Evolutionary conservation across 2,797 vertebrate genomes (phyloP).

Genomic region (Epinephelus awoara): DNA sequence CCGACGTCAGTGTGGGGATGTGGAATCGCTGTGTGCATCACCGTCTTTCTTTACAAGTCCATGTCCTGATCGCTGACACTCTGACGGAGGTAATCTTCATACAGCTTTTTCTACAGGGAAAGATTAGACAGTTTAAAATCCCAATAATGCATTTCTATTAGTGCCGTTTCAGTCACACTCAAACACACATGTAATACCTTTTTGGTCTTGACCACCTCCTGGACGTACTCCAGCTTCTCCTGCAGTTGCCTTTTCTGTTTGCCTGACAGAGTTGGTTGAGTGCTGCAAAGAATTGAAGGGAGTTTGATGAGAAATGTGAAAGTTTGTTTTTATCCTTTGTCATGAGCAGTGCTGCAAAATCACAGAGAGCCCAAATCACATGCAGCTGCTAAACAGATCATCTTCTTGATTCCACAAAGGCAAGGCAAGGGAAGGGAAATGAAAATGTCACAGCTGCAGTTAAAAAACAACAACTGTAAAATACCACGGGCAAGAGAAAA

Average conservation of each 20-base stretch:
- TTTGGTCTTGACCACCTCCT: constrained; percentile 87
- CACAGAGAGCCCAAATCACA: not conserved
- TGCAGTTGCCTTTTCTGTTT: constrained; percentile 88
- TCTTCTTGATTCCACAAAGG: not conserved
- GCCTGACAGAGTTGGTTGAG: constrained; percentile 83
- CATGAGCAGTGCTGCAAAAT: not conserved
- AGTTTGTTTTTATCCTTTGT: not conserved
- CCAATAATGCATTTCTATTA: not conserved
- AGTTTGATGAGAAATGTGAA: not conserved
- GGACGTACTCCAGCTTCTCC: constrained; percentile 87
- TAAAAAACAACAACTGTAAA: not conserved
- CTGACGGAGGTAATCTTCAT: constrained; percentile 90
- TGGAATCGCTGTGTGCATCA: not conserved
- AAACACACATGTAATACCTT: constrained; percentile 79
- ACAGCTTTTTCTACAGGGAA: constrained; percentile 85
- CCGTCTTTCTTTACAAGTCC: constrained; percentile 62
- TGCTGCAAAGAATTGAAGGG: constrained; percentile 73
- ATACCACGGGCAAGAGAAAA: not conserved
- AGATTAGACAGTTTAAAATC: constrained; percentile 3
- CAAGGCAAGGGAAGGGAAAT: too few species aligned
- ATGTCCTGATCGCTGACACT: constrained; percentile 90
- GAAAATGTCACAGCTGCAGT: not conserved
- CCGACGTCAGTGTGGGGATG: constrained; percentile 16
- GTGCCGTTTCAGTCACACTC: too few species aligned
- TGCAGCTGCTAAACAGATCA: not conserved